These are phyloP conservation scores for Ostrea denselamellosa DNA, from an alignment of 1,140 invertebrate genomes.

Conservation along the genomic window DNA sequence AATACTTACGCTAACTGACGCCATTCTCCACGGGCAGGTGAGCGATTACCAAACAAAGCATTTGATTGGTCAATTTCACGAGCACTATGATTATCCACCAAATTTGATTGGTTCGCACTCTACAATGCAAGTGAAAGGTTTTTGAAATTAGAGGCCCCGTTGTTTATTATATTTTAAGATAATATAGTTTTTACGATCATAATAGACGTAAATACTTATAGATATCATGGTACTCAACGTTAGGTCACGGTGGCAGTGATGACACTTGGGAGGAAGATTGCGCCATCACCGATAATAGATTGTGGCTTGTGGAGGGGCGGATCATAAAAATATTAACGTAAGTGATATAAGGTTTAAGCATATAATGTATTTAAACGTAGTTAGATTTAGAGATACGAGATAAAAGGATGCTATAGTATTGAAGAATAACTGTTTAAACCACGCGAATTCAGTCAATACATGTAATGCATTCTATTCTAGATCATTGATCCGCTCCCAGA, in stretches of 20 bases:
- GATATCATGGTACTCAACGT: too few relatives aligned
- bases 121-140: neutral
- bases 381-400: too few relatives aligned
- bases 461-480: too few relatives aligned
- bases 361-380: too few relatives aligned
- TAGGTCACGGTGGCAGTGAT: neutral
- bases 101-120: slow-evolving; percentile 43
- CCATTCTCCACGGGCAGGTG: slow-evolving; percentile 57
- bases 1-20: slow-evolving; percentile 60
- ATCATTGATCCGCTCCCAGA: too few relatives aligned
- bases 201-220: too few relatives aligned
- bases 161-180: neutral
- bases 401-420: too few relatives aligned
- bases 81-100: neutral
- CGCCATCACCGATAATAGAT: neutral
- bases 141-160: neutral
- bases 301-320: neutral
- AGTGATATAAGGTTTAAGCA: too few relatives aligned
- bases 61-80: slow-evolving; percentile 53
- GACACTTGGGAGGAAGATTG: neutral
- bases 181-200: too few relatives aligned
- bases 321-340: neutral
- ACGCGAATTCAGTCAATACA: too few relatives aligned
- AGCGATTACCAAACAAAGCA: slow-evolving; percentile 38
- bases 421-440: too few relatives aligned